Conservation (phyloP, 2,797 vertebrate genomes). For the Trachops cirrhosus region DNA sequence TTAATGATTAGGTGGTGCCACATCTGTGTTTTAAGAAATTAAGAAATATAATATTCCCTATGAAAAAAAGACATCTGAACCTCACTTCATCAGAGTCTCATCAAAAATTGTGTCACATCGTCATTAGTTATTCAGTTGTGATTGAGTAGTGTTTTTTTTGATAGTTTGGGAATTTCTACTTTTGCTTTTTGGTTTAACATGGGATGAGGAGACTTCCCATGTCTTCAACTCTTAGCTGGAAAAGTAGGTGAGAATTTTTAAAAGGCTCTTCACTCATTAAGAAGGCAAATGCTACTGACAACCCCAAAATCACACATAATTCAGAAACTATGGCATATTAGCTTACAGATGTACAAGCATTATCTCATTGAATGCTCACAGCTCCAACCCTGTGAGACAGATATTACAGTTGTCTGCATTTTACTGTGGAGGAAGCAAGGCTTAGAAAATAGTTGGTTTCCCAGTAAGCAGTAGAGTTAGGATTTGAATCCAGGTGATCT, state of each 20-base stretch:
- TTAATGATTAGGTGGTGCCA: not conserved
- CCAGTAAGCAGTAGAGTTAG: not conserved
- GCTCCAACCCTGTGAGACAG: not conserved
- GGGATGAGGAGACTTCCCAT: not conserved
- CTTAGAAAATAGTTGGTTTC: not conserved
- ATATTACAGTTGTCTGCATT: not conserved
- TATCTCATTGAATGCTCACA: not conserved
- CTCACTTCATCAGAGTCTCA: not conserved
- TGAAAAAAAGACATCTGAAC: not conserved
- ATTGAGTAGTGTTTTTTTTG: not conserved
- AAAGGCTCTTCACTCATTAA: not conserved
- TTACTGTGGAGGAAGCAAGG: not conserved
- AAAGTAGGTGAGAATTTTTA: not conserved
- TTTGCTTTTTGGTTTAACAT: slow-evolving; percentile 2
- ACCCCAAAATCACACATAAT: not conserved
- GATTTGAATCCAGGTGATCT: not conserved
- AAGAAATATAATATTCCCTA: not conserved
- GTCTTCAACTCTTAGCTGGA: not conserved
- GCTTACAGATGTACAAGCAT: not conserved
- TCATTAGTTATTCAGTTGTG: slow-evolving; percentile 18
- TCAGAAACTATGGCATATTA: not conserved
- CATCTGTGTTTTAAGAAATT: not conserved
- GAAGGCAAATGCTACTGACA: not conserved
- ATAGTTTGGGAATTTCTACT: slow-evolving; percentile 19
- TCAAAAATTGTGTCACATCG: not conserved